A percentile compares a stretch with the other conserved stretches of the same genome.
Evolutionary conservation across 2,797 vertebrate genomes (phyloP).

Genomic region (Rhynchonycteris naso): DNA sequence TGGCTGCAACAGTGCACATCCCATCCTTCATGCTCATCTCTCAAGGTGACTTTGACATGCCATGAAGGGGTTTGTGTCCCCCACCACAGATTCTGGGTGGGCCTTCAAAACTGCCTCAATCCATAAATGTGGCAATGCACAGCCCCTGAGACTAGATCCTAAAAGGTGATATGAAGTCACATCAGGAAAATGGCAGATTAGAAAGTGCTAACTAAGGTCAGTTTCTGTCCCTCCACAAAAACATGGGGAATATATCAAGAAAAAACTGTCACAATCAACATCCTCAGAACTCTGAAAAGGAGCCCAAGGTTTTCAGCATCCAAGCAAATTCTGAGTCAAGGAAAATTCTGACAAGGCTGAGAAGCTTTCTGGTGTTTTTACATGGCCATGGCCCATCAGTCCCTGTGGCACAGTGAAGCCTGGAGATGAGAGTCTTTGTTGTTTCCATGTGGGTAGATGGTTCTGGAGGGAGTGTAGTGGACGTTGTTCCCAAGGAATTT

Average conservation of each 20-base stretch:
- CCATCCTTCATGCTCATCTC: background rate
- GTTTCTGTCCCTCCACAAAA: background rate
- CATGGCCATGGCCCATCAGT: too few relatives aligned
- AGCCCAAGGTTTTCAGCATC: background rate
- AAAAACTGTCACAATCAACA: background rate
- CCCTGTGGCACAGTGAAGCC: background rate
- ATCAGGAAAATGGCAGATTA: background rate
- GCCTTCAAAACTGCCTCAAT: background rate
- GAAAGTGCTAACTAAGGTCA: background rate
- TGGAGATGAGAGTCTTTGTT: background rate
- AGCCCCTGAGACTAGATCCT: background rate
- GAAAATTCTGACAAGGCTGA: background rate
- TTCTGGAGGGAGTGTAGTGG: background rate
- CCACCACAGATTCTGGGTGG: background rate
- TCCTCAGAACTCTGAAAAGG: background rate
- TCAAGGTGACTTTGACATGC: background rate
- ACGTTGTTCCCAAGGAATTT: background rate
- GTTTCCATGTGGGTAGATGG: background rate
- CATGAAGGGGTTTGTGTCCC: background rate
- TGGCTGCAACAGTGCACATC: background rate
- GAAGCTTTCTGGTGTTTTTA: background rate
- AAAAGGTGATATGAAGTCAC: background rate
- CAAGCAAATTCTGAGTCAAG: background rate
- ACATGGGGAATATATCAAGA: background rate
- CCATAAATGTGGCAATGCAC: background rate